Conservation (phyloP, 2,113 vertebrate species). For the Leucoraja erinaceus region DNA sequence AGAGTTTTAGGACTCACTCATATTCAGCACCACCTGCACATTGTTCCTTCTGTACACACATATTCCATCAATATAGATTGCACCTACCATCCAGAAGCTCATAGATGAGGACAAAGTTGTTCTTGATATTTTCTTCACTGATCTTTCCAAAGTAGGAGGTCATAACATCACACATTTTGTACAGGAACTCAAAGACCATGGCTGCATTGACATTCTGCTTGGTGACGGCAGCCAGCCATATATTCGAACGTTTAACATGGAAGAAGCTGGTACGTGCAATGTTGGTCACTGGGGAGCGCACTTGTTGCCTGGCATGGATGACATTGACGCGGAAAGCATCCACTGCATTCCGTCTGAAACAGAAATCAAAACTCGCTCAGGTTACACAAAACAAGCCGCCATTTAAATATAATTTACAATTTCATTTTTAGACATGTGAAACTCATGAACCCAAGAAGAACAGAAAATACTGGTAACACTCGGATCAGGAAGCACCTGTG, state of each 20-base stretch:
- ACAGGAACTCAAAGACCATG: slow-evolving; percentile 98
- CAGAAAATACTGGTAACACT: neutral
- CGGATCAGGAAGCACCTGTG: neutral
- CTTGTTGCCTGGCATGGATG: slow-evolving; percentile 96
- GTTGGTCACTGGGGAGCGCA: slow-evolving; percentile 95
- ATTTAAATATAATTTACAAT: neutral
- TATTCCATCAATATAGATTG: no score
- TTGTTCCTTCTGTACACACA: neutral
- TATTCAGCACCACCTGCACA: no score
- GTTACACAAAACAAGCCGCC: neutral
- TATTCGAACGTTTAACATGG: slow-evolving; percentile 98
- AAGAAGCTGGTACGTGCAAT: slow-evolving; percentile 98
- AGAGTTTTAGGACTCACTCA: no score
- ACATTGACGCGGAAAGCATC: slow-evolving; percentile 98
- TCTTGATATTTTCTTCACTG: slow-evolving; percentile 99
- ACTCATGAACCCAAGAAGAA: no score
- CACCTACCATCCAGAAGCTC: slow-evolving; percentile 91
- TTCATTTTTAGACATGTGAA: neutral
- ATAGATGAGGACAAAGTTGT: slow-evolving; percentile 98
- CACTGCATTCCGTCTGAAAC: slow-evolving; percentile 84
- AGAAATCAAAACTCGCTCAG: neutral
- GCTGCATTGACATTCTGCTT: slow-evolving; percentile 99
- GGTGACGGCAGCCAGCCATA: slow-evolving; percentile 98
- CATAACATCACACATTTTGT: slow-evolving; percentile 99
- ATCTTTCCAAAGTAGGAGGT: slow-evolving; percentile 98